A percentile compares a stretch with the other conserved stretches of the same genome.
phyloP scores from a whole-genome alignment of 2,888 invertebrate genomes.

The Hirtodrosophila duncani region DNA sequence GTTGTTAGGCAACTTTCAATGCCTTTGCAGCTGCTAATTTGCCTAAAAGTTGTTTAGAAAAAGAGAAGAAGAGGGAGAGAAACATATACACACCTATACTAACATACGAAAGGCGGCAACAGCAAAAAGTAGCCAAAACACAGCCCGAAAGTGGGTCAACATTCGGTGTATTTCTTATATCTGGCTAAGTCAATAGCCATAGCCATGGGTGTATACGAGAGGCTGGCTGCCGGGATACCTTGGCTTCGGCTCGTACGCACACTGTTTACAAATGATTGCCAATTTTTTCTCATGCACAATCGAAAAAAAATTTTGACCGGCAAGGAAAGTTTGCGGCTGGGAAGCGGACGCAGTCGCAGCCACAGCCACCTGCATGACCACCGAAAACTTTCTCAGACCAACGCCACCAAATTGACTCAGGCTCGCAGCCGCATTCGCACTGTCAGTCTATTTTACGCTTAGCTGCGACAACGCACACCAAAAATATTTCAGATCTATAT shows the following conservation, averaged over 20 bases:
- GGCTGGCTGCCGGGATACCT: conserved; percentile 23
- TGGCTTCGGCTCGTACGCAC: conserved; percentile 53
- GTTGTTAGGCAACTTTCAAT: conserved; percentile 68
- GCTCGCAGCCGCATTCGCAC: conserved; percentile 12
- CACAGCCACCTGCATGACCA: conserved; percentile 34
- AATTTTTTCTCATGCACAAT: conserved; percentile 39
- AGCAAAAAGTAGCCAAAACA: conserved; percentile 44
- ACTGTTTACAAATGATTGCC: conserved; percentile 70
- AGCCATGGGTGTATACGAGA: conserved; percentile 13
- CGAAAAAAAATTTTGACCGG: conserved; percentile 4
- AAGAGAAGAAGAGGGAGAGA: conserved; percentile 34
- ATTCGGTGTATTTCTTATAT: conserved; percentile 66
- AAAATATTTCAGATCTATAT: conserved; percentile 44
- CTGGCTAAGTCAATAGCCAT: conserved; percentile 53
- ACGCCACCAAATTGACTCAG: conserved; percentile 51
- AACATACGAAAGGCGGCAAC: conserved; percentile 11
- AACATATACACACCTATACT: neutral
- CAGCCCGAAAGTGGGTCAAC: conserved; percentile 63
- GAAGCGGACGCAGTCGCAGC: conserved; percentile 1
- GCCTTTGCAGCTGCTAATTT: conserved; percentile 66
- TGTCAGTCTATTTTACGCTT: conserved; percentile 22
- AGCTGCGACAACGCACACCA: conserved; percentile 31
- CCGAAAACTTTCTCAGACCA: conserved; percentile 65
- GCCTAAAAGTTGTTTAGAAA: conserved; percentile 60
- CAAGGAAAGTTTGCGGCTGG: conserved; percentile 48